A percentile compares a stretch with the other conserved stretches of the same genome.
These are phyloP conservation scores for Littorina saxatilis DNA, from an alignment of 1,140 invertebrate species.

Conservation along the genomic window DNA sequence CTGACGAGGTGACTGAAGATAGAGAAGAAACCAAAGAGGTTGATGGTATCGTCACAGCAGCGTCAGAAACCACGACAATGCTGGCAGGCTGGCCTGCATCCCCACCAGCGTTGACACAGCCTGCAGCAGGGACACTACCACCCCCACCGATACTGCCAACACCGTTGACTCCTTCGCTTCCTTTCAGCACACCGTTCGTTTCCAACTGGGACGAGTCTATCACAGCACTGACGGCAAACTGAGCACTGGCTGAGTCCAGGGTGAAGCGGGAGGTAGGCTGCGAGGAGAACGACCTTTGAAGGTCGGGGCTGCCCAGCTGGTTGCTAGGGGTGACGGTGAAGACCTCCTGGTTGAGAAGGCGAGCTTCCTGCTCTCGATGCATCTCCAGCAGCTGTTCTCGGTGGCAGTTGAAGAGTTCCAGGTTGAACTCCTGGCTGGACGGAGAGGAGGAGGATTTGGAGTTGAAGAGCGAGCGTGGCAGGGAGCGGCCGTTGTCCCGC, in stretches of 20 bases:
- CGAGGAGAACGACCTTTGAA: constrained; percentile 74
- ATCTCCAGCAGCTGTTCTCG: constrained; percentile 75
- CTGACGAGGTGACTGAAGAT: constrained; percentile 38
- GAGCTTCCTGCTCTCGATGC: constrained; percentile 75
- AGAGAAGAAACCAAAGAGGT: constrained; percentile 28
- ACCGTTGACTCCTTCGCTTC: constrained; percentile 57
- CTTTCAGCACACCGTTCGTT: constrained; percentile 49
- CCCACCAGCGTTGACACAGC: constrained; percentile 8
- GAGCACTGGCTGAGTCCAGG: constrained; percentile 74
- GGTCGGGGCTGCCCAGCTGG: constrained; percentile 22
- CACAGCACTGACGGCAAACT: constrained; percentile 75
- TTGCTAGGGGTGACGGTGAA: constrained; percentile 44
- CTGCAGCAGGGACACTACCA: neutral
- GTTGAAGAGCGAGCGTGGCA: neutral
- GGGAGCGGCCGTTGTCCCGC: neutral
- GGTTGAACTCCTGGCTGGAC: constrained; percentile 67
- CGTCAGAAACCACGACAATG: constrained; percentile 6
- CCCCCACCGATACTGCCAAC: no score
- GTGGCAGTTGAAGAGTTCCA: constrained; percentile 74
- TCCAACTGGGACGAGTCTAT: constrained; percentile 67
- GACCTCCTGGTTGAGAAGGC: constrained; percentile 60
- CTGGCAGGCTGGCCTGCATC: neutral
- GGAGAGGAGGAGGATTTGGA: neutral
- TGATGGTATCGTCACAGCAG: constrained; percentile 17
- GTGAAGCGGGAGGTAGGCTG: constrained; percentile 74